These are phyloP conservation scores for Ahaetulla prasina DNA, from an alignment of 2,113 vertebrate genomes.

Conservation along the genomic window DNA sequence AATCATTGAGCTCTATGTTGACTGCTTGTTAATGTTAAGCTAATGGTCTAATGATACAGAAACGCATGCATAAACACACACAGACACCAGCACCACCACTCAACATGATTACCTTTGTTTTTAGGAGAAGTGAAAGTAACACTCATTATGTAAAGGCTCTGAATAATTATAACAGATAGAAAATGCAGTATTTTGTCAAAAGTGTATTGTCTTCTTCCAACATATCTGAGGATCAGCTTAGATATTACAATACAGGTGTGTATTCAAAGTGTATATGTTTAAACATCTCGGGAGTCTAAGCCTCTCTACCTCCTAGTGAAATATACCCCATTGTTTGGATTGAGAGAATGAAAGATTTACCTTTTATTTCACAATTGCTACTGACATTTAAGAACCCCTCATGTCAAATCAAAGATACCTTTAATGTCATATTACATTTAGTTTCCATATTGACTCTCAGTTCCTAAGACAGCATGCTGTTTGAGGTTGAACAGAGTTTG, in stretches of 20 bases:
- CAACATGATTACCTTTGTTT: background rate
- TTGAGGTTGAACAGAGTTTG: background rate
- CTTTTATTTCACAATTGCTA: background rate
- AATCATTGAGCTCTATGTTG: background rate
- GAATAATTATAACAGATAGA: conserved; percentile 1
- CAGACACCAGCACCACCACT: background rate
- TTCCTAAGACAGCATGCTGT: background rate
- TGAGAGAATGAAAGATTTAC: background rate
- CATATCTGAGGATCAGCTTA: background rate
- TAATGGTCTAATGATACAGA: background rate
- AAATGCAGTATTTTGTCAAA: background rate
- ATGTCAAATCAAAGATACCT: background rate
- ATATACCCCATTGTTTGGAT: background rate
- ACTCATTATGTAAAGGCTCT: background rate
- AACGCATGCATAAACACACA: background rate
- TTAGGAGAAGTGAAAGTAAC: background rate
- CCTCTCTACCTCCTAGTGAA: background rate
- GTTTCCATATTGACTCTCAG: background rate
- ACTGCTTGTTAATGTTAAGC: background rate
- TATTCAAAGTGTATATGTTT: background rate
- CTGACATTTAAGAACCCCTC: background rate
- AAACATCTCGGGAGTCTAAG: background rate
- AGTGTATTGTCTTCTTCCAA: background rate
- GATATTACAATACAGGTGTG: background rate
- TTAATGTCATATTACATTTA: background rate